Evolutionary conservation across 2,888 invertebrate species (phyloP), one percentile per base, ranked within the genome.

Genomic region (Pheosia gnoma): DNA sequence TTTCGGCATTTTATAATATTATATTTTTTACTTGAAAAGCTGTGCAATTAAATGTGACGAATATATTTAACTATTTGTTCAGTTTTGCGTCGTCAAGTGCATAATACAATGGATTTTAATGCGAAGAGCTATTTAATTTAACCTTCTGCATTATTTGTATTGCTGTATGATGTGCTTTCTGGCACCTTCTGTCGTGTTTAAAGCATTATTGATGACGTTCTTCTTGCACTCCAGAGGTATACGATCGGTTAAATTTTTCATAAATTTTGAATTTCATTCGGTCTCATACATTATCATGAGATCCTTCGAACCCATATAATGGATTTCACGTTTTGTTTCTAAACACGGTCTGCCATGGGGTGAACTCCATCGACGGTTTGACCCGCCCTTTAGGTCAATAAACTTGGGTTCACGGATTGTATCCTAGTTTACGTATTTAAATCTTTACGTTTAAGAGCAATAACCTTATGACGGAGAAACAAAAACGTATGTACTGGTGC

Each of bases 201-300:
- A 25, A 8, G 64, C 56, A 74, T 71, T 65, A 71, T 41, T 38
- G 53, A 60, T 62, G 69, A 67, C 58, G 65, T 75, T 69, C 70
- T 71, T 65, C 65, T 68, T 53, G 11, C 43, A 61, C 60, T 61
- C 13, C 51, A 58, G 63, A 67, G 75, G 71, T 76, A 69, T 68
- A 71, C 68, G 74, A 72, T 74, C 77, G 73, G 63, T 58, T 55
- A 53, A 65, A 54, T 64, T 75, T 67, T 70, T 76, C 74, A 74
- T 76, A 64, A 57, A 66, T 70, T 59, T 80, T 68, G 63, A 78
- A 79, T 77, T 76, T 78, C 69, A 72, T 77, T 74, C 66, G 63
- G 45, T 61, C 73, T 79, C 75, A 84, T 87, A 79, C 66, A 86
- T 86, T 82, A 82, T 78, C 72, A 85, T 82, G 62, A 75, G 75